Evolutionary conservation across 2,113 vertebrate species (phyloP).

Genomic region (Fulica atra): DNA sequence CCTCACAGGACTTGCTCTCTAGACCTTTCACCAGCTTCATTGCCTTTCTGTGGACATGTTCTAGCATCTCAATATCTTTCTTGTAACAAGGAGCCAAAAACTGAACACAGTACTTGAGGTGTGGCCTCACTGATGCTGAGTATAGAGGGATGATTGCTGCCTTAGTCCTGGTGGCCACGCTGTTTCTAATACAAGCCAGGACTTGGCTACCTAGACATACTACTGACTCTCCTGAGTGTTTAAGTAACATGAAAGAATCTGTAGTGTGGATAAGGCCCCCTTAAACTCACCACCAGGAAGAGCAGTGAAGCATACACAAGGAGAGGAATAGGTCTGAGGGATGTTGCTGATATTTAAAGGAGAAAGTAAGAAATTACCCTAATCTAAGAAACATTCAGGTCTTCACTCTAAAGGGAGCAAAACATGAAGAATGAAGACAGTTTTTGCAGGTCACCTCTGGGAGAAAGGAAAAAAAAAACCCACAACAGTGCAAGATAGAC

Average conservation of each 20-base stretch:
- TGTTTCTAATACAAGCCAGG: too few relatives aligned
- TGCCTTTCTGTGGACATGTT: too few relatives aligned
- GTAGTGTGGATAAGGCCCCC: not conserved
- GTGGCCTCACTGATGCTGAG: too few relatives aligned
- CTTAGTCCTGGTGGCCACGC: too few relatives aligned
- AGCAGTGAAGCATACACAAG: not conserved
- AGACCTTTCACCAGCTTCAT: too few relatives aligned
- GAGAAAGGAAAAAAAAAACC: accelerated
- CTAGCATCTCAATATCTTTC: too few relatives aligned
- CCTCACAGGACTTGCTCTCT: too few relatives aligned
- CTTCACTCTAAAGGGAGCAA: not conserved
- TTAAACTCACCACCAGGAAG: not conserved
- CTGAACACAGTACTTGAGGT: too few relatives aligned
- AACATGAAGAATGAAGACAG: not conserved
- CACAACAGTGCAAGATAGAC: not conserved
- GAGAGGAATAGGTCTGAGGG: not conserved
- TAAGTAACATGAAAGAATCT: accelerated
- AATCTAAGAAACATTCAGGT: not conserved
- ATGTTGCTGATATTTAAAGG: not conserved
- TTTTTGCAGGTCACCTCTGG: not conserved
- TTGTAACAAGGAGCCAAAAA: too few relatives aligned
- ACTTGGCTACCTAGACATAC: too few relatives aligned
- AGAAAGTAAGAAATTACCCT: not conserved
- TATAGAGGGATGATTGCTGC: too few relatives aligned
- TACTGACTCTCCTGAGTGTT: not conserved